Base-by-base conservation (phyloP, 1,140 invertebrate species). In the Xylocopa sonorina region DNA sequence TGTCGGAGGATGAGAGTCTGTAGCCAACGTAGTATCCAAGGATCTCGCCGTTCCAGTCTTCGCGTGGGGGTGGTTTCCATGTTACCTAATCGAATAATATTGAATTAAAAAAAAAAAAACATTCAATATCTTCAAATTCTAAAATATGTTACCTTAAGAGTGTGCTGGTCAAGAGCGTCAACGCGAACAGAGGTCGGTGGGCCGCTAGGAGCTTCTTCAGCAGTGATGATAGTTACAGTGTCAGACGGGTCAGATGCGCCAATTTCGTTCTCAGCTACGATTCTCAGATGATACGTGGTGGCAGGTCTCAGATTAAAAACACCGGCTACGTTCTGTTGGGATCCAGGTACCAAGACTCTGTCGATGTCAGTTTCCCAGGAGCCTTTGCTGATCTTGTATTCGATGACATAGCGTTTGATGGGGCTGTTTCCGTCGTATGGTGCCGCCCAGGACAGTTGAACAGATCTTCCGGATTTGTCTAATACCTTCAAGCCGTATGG, bases 391-490 rank as follows among this genome's bases (percentile, higher is more conserved):
- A 96, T 96, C 93, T 98, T 98, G 91, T 98, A 98, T 92, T 99
- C 97, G 89, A 99, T 97, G 58, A 97, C 95, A 91, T 98, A 99
- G 89, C 96, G 95, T 82, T 96, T 97, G 79, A 99, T 97, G 0
- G 96, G 96, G n/a, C 97, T 98, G 91, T 99, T 99, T 80, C 98
- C 98, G 90, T 98, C 96, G 91, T 98, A 99, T 21, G 98, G 98
- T 68, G 97, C 96, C 34, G 96, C 96, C 98, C 98, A 99, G 21
- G 96, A 96, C 3, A 99, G 93, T 88, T 98, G 97, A 58, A 98
- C 97, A 10, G 96, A 96, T 79, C 97, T 95, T 82, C 98, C 98
- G 72, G 97, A 97, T 93, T 98, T 97, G 90, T 98, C 97, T 51
- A 98, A 93, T 29, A 99, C 97, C 92, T 98, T 98, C 24, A 99